Percentiles rank a stretch among this genome's conserved stretches.
phyloP scores from a whole-genome alignment of 2,797 vertebrate species.

The Apogon hyalosoma region DNA sequence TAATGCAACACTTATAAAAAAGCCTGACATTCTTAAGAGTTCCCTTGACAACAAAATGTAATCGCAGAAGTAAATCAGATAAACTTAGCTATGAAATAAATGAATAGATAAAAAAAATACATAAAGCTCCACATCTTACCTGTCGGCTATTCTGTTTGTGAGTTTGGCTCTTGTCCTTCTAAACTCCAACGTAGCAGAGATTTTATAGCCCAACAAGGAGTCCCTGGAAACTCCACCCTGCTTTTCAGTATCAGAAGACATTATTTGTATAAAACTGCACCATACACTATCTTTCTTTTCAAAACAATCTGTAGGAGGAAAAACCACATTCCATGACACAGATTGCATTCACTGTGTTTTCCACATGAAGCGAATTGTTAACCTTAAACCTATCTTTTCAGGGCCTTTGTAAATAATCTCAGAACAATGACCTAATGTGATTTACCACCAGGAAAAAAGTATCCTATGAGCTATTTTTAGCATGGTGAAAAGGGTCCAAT shows the following conservation, averaged over 20 bases:
- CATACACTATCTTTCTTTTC: not conserved
- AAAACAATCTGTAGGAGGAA: not conserved
- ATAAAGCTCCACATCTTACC: slow-evolving; percentile 20
- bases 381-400: not conserved
- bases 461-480: not conserved
- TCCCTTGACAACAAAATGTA: not conserved
- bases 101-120: too few relatives aligned
- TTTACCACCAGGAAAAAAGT: not conserved
- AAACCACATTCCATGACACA: not conserved
- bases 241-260: fast-evolving
- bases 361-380: not conserved
- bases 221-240: not conserved
- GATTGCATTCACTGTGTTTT: fast-evolving
- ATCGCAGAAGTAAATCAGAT: too few relatives aligned
- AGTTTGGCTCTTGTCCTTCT: not conserved
- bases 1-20: not conserved
- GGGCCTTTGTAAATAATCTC: too few relatives aligned
- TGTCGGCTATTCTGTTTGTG: slow-evolving; percentile 5
- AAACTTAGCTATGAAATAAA: too few relatives aligned
- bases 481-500: not conserved
- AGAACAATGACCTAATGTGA: too few relatives aligned
- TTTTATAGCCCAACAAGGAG: slow-evolving; percentile 41
- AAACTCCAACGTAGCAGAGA: not conserved
- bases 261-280: not conserved
- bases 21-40: not conserved